These are phyloP conservation scores for Acipenser ruthenus DNA, from an alignment of 2,797 vertebrate genomes.

Conservation along the genomic window DNA sequence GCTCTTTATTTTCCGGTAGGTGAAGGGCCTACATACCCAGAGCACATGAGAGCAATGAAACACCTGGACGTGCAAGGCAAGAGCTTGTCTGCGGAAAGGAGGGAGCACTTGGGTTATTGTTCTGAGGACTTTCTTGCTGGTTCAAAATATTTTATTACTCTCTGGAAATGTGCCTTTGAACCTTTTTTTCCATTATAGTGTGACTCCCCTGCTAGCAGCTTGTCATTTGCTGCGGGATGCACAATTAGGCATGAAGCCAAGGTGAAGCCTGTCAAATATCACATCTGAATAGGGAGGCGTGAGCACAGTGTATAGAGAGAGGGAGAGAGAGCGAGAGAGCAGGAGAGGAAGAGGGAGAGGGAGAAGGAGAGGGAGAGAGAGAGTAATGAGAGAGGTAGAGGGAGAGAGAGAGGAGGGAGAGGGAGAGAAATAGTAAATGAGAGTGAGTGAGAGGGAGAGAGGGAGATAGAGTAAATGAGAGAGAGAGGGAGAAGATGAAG, in stretches of 20 bases:
- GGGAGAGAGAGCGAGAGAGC: slow-evolving; percentile 1
- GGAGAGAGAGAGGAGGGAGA: slow-evolving; percentile 10
- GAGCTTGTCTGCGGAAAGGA: no score
- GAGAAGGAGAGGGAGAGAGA: slow-evolving; percentile 19
- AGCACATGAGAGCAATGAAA: no score
- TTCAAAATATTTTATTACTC: no score
- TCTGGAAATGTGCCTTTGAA: no score
- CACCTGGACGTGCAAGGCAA: no score
- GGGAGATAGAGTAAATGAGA: not conserved
- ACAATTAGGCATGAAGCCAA: not conserved
- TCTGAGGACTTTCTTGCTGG: no score
- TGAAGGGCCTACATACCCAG: no score
- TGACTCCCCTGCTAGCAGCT: no score
- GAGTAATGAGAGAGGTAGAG: not conserved
- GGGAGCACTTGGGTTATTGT: no score
- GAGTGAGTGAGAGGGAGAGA: not conserved
- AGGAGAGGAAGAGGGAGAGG: not conserved
- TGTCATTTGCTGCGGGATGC: not conserved
- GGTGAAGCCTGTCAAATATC: no score
- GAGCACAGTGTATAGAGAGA: slow-evolving; percentile 3
- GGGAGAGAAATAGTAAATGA: not conserved
- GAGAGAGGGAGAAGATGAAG: not conserved
- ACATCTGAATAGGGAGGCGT: not conserved
- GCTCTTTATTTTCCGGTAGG: no score
- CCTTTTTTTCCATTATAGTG: no score